Evolutionary conservation across 2,888 invertebrate species (phyloP).

Genomic region (Galeruca laticollis): DNA sequence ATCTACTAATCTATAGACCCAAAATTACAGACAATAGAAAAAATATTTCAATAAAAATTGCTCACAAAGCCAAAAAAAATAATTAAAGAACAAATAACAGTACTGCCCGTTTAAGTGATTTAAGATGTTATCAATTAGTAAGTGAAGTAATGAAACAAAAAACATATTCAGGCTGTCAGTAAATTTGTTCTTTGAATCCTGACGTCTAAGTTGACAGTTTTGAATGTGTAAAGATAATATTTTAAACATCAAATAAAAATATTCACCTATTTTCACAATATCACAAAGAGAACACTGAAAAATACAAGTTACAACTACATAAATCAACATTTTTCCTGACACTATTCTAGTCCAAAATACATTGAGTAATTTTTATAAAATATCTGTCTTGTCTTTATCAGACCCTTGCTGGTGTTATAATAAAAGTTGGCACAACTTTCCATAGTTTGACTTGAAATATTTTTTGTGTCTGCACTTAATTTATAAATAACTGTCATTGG

Average conservation of each 20-base stretch:
- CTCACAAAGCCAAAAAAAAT: too few species aligned
- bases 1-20: too few species aligned
- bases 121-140: too few species aligned
- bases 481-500: conserved; percentile 16
- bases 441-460: conserved; percentile 4
- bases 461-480: conserved; percentile 14
- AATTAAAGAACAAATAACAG: too few species aligned
- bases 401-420: not conserved
- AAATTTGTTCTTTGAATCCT: too few species aligned
- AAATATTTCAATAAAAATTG: too few species aligned
- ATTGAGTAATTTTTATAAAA: not conserved
- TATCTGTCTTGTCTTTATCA: not conserved
- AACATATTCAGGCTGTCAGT: too few species aligned
- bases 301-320: not conserved
- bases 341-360: not conserved
- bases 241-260: not conserved
- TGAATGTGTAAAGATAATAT: too few species aligned
- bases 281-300: conserved; percentile 14
- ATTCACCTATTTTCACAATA: conserved; percentile 30
- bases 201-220: too few species aligned
- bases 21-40: too few species aligned
- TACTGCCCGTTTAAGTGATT: too few species aligned
- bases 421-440: conserved; percentile 9
- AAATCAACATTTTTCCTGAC: conserved; percentile 1
- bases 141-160: too few species aligned